Conservation (phyloP, 2,888 invertebrate genomes). For the Crocallis elinguaria region DNA sequence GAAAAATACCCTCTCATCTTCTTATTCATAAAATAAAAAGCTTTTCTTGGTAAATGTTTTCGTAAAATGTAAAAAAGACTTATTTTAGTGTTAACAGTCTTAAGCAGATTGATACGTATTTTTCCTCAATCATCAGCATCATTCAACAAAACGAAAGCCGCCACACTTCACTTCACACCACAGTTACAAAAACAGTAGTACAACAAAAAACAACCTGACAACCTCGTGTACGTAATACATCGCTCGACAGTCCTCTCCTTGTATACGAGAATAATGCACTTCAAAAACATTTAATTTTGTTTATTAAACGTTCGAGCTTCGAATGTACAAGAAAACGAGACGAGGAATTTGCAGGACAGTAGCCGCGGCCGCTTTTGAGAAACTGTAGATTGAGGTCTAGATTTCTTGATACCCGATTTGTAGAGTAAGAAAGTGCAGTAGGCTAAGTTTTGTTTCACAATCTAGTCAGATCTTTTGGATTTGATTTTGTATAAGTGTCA, state of each 20-base stretch:
- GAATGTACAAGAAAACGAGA: constrained; percentile 24
- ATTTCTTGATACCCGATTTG: constrained; percentile 21
- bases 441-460: background rate
- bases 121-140: background rate
- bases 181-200: constrained; percentile 19
- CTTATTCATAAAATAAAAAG: too few relatives aligned
- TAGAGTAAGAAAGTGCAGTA: constrained; percentile 21
- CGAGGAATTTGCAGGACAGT: constrained; percentile 18
- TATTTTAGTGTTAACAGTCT: too few relatives aligned
- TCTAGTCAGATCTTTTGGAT: too few relatives aligned
- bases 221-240: constrained; percentile 49
- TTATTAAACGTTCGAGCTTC: constrained; percentile 23
- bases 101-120: too few relatives aligned
- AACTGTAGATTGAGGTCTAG: constrained; percentile 39
- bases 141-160: constrained; percentile 6
- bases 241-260: constrained; percentile 63
- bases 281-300: constrained; percentile 65
- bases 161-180: constrained; percentile 11
- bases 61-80: too few relatives aligned
- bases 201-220: constrained; percentile 56
- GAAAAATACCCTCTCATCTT: too few relatives aligned
- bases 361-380: constrained; percentile 10
- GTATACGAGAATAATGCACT: constrained; percentile 58
- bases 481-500: too few relatives aligned
- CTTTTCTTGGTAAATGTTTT: too few relatives aligned